Percentiles rank a stretch among this genome's conserved stretches.
Conservation (phyloP, 2,888 invertebrate genomes). For the Blastobasis adustella region DNA sequence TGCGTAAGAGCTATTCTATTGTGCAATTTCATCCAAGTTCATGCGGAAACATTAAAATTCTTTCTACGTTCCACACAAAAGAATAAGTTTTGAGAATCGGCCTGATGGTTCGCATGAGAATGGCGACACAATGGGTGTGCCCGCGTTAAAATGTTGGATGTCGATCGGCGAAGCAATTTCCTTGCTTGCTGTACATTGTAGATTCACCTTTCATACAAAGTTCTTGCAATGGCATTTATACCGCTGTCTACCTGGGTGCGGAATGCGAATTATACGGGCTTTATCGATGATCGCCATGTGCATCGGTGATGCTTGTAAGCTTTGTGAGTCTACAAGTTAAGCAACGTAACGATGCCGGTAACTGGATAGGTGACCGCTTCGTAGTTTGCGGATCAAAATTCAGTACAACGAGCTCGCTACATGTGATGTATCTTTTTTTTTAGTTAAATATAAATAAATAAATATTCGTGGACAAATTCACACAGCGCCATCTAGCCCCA, state of each 20-base stretch:
- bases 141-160: conserved; percentile 29
- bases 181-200: conserved; percentile 15
- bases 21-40: conserved; percentile 58
- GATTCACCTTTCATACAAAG: conserved; percentile 16
- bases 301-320: conserved; percentile 35
- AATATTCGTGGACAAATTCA: too few relatives aligned
- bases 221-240: conserved; percentile 8
- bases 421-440: too few relatives aligned
- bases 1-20: conserved; percentile 53
- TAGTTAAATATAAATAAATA: too few relatives aligned
- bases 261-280: conserved; percentile 32
- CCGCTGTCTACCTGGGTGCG: conserved; percentile 18
- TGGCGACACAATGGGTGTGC: conserved; percentile 48
- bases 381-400: too few relatives aligned
- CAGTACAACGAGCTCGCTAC: too few relatives aligned
- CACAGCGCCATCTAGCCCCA: too few relatives aligned
- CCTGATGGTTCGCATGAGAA: conserved; percentile 58
- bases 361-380: too few relatives aligned
- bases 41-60: conserved; percentile 72
- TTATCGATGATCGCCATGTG: conserved; percentile 36
- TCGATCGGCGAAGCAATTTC: conserved; percentile 23
- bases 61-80: conserved; percentile 63
- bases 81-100: conserved; percentile 68
- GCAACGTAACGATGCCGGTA: too few relatives aligned
- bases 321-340: conserved; percentile 18